Evolutionary conservation across 2,888 invertebrate species (phyloP), one percentile per base, ranked within the genome.

Genomic region (Dicyrtomina minuta): DNA sequence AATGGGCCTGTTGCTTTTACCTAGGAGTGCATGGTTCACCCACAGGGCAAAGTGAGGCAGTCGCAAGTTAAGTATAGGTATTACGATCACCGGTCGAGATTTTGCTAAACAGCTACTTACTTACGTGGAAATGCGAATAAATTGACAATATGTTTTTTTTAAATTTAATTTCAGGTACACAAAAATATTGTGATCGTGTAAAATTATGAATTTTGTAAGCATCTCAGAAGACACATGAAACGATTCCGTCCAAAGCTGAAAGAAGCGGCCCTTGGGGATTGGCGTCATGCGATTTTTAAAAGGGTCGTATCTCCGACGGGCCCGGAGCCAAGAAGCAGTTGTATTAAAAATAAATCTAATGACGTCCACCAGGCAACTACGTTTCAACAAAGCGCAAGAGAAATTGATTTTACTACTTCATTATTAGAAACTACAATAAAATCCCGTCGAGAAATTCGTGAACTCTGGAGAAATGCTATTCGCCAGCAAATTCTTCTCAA

Each of bases 381-480:
- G 60, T n/a, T n/a, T n/a, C n/a, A n/a, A n/a, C 65, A 13, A 5
- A 70, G 72, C 70, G 24, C 68, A 24, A 58, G 44, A 20, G 33
- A 20, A 53, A 17, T 55, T 41, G 39, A 39, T 39, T 33, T 66
- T 66, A 41, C 41, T 6, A 33, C n/a, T 5, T n/a, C n/a, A n/a
- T n/a, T n/a, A n/a, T n/a, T 51, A n/a, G 17, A 26, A 44, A n/a
- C n/a, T n/a, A 26, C 27, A 15, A 84, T 87, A 74, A 82, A 87
- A 44, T 87, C 85, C 3, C 87, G 83, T 69, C 88, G 89, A 46
- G 90, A 94, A 78, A 81, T 94, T 24, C 84, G 91, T 6, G 88
- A 88, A 66, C 82, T 96, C 13, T 97, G 96, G 96, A 90, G 88
- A 80, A 93, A 93, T 82, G 94, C 96, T 0, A 96, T 96, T 59